Base-by-base conservation (phyloP, 2,113 vertebrate genomes). In the Macquaria ambigua region DNA sequence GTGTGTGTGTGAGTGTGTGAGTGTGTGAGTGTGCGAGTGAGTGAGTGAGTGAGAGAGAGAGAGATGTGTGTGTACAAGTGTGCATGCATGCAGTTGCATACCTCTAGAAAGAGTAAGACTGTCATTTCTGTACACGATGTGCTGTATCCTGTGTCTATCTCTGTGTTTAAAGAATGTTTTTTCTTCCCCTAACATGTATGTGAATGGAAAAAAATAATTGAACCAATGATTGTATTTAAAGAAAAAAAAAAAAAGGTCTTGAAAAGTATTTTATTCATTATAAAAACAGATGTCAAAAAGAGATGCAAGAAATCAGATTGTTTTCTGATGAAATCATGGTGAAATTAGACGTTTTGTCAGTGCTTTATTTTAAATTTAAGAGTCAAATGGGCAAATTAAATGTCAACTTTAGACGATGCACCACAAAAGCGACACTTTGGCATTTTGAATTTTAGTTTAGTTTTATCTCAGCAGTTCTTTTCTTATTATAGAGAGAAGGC, bases 141-240 rank as follows among this genome's bases (percentile, higher is more conserved):
- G 83, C 76, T 81, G 80, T 82, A 37, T 85, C 74, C 69, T 68
- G 67, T 86, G 79, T 82, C 66, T 43, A 0, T 90, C 52, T 90
- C 28, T 10, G 62, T 87, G 82, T 82, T 86, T 41, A 77, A 82
- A 72, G 41, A 85, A 82, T 84, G 87, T 91, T 88, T 56, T 52
- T 56, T 81, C 37, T 74, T 82, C 84, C 67, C 68, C 71, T 25
- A 69, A 68, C 39, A 12, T 88, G 71, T 90, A 80, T 86, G 85
- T 87, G 90, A 93, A 91, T 92, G 85, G 34, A 89, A 89, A 90
- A 73, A 59, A 85, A 85, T 69, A 73, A 87, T 72, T 71, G 53
- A 93, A 88, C 84, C 81, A 82, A 76, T 89, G 88, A 92, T 93
- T 95, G 90, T 94, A 93, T 92, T 90, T 81, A 86, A 91, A 84